Base-by-base conservation (phyloP, 1,140 invertebrate genomes). In the Nixonia krombeini region DNA sequence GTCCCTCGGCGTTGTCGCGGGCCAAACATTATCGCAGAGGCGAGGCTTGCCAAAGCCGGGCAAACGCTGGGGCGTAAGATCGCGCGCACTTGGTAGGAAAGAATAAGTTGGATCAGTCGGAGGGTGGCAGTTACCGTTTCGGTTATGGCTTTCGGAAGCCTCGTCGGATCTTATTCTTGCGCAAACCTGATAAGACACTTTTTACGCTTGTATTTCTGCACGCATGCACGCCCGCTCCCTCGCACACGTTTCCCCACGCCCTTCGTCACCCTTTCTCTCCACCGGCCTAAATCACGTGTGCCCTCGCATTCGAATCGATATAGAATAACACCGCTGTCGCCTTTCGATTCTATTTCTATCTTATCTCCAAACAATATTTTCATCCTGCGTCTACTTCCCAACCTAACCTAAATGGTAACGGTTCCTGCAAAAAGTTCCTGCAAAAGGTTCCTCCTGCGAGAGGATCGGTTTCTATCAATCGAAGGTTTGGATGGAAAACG, bases 71-170 rank as follows among this genome's bases (percentile, higher is more conserved):
- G 64, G 25, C 51, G 42, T 40, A 37, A 44, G 35, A 64, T 53
- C 49, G 61, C 49, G 61, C 45, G 49, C 52, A 41, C 37, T 4
- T 16, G 44, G 42, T 41, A 63, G 69, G 75, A 77, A 76, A 80
- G 80, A 83, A 83, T 81, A 83, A 80, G 79, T 78, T 77, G 70
- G 82, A 84, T 85, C 80, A 79, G 79, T 81, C 76, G 75, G 77
- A 76, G 82, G 78, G 76, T 79, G 80, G 79, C 83, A 81, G 83
- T 85, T 85, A 84, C 84, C 83, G 84, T 85, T 85, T 84, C 81
- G 83, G 83, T 85, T 86, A 85, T 86, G 81, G 82, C 76, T 84
- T 84, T 83, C 83, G 84, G 84, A 86, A 86, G 82, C 80, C 44
- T 78, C 73, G 74, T 74, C 75, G 81, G 83, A 83, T 86, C 80